Evolutionary conservation across 2,888 invertebrate genomes (phyloP).

Genomic region (Drosophila diplacantha): DNA sequence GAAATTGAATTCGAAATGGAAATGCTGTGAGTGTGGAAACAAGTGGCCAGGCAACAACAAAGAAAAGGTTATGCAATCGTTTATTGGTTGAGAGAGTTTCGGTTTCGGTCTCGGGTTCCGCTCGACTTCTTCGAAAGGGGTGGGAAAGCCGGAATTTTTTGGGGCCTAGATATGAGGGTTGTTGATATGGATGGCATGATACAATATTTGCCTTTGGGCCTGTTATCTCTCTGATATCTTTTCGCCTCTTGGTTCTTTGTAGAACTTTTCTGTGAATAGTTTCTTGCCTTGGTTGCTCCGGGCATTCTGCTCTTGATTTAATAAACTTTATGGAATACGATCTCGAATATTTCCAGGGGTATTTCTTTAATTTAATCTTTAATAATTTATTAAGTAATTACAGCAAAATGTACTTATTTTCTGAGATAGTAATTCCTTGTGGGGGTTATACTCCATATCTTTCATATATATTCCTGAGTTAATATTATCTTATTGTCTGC

Average conservation of each 20-base stretch:
- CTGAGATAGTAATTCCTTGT: no score
- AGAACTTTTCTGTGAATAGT: not conserved
- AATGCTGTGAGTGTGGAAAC: conserved; percentile 9
- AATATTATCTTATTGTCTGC: not conserved
- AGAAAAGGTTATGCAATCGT: conserved; percentile 31
- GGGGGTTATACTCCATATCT: not conserved
- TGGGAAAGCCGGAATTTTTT: conserved; percentile 12
- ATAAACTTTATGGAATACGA: not conserved
- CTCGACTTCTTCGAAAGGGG: conserved; percentile 22
- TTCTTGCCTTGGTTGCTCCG: not conserved
- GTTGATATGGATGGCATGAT: conserved; percentile 15
- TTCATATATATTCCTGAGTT: not conserved
- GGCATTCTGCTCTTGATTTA: not conserved
- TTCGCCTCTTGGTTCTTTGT: not conserved
- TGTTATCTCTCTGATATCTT: conserved; percentile 6
- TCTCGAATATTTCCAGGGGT: not conserved
- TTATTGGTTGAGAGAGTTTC: conserved; percentile 27
- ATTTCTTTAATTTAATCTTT: no score
- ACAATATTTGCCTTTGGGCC: conserved; percentile 12
- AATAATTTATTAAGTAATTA: not conserved
- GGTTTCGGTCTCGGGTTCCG: conserved; percentile 17
- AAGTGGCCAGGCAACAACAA: conserved; percentile 17
- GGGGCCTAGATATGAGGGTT: conserved; percentile 13
- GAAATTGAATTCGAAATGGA: conserved; percentile 20
- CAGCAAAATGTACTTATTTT: no score